phyloP scores from a whole-genome alignment of 2,113 vertebrate species.

The Mohoua ochrocephala region DNA sequence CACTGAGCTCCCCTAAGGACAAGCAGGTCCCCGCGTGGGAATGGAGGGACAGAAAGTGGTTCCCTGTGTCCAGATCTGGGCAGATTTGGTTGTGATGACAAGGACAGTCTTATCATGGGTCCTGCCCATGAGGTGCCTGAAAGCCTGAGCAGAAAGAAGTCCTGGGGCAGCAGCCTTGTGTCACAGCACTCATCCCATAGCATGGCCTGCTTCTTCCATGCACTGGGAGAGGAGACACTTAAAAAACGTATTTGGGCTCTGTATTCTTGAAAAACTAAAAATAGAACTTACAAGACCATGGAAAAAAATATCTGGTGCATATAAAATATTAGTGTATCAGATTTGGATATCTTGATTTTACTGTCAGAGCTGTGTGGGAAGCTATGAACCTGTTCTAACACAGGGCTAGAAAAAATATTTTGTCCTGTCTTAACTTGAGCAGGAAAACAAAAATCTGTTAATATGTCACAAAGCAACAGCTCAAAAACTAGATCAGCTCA shows the following conservation, averaged over 20 bases:
- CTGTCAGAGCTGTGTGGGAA: neutral
- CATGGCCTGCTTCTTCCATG: neutral
- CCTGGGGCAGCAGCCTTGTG: neutral
- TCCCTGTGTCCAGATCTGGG: neutral
- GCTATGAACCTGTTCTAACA: neutral
- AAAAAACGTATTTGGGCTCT: neutral
- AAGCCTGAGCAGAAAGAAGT: neutral
- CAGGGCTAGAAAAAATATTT: neutral
- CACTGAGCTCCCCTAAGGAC: neutral
- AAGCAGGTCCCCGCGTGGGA: neutral
- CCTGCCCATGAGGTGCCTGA: fast-evolving
- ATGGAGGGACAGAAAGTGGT: neutral
- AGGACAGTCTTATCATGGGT: neutral
- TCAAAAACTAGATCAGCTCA: neutral
- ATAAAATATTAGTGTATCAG: neutral
- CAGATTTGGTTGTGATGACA: neutral
- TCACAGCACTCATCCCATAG: neutral
- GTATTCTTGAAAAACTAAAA: neutral
- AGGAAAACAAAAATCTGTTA: neutral
- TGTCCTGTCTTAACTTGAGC: neutral
- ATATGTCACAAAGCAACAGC: neutral
- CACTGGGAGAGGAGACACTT: neutral
- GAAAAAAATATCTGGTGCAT: neutral
- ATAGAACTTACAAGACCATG: neutral
- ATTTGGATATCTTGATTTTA: neutral